phyloP scores from a whole-genome alignment of 2,888 invertebrate species.

The Aporophyla lueneburgensis region DNA sequence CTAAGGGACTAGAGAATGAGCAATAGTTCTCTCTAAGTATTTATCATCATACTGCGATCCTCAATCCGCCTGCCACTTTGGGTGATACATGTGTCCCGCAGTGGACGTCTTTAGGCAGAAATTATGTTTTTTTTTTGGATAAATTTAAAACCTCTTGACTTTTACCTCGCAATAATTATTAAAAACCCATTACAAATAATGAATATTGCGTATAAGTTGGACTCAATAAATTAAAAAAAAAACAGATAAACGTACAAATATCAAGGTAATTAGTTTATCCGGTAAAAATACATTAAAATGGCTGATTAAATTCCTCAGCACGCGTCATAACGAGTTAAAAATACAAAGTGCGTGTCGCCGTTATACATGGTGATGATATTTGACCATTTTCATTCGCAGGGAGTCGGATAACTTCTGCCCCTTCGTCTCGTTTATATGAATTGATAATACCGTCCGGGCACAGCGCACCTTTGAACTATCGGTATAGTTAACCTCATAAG shows the following conservation, averaged over 20 bases:
- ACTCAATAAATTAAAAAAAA: slow-evolving; percentile 5
- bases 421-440: slow-evolving; percentile 76
- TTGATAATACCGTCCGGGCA: slow-evolving; percentile 74
- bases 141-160: neutral
- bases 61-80: no score
- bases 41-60: no score
- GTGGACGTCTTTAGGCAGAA: no score
- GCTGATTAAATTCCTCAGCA: slow-evolving; percentile 57
- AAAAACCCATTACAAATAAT: slow-evolving; percentile 7
- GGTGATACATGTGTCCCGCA: no score
- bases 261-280: slow-evolving; percentile 43
- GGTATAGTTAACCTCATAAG: neutral
- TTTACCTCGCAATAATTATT: neutral
- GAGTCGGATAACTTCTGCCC: slow-evolving; percentile 70
- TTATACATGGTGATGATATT: slow-evolving; percentile 57
- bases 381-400: slow-evolving; percentile 64
- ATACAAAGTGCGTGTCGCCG: slow-evolving; percentile 51
- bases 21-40: no score
- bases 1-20: no score
- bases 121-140: no score
- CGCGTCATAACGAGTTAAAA: slow-evolving; percentile 51
- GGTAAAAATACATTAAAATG: slow-evolving; percentile 38
- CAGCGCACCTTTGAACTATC: slow-evolving; percentile 39
- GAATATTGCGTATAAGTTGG: neutral
- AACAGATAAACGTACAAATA: slow-evolving; percentile 9